These are phyloP conservation scores for Macrosoma leucophasiata DNA, from an alignment of 2,888 invertebrate species.

Conservation along the genomic window DNA sequence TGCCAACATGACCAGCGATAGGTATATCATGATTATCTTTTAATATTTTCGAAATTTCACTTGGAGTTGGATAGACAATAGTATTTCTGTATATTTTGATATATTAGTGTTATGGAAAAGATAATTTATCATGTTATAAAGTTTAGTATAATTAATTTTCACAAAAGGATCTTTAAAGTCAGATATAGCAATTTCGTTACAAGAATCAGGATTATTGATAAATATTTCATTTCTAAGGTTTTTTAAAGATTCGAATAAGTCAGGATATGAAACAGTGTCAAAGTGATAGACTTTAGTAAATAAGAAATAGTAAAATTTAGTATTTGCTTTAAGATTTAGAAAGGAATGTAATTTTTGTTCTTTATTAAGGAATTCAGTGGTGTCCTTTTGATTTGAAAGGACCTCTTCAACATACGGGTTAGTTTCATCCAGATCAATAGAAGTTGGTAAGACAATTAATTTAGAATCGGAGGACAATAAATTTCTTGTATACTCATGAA, in stretches of 20 bases:
- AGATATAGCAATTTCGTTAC: constrained; percentile 5
- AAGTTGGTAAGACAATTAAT: constrained; percentile 6
- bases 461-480: constrained; percentile 3
- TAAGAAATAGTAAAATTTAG: constrained; percentile 14
- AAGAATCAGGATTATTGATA: neutral
- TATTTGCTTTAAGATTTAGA: neutral
- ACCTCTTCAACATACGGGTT: constrained; percentile 5
- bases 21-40: constrained; percentile 27
- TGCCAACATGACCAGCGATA: constrained; percentile 25
- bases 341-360: constrained; percentile 6
- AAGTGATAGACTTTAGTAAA: constrained; percentile 16
- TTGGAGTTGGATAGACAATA: constrained; percentile 21
- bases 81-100: constrained; percentile 22
- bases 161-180: constrained; percentile 18
- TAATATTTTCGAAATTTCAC: constrained; percentile 22
- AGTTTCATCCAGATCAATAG: constrained; percentile 9
- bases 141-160: constrained; percentile 17
- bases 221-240: constrained; percentile 1
- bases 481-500: constrained; percentile 5
- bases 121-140: constrained; percentile 19
- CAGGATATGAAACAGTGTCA: constrained; percentile 3
- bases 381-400: neutral
- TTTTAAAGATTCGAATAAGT: constrained; percentile 3
- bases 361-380: constrained; percentile 2
- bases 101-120: constrained; percentile 24